phyloP scores from a whole-genome alignment of 2,113 vertebrate species.

The Epinephelus cyanopodus region DNA sequence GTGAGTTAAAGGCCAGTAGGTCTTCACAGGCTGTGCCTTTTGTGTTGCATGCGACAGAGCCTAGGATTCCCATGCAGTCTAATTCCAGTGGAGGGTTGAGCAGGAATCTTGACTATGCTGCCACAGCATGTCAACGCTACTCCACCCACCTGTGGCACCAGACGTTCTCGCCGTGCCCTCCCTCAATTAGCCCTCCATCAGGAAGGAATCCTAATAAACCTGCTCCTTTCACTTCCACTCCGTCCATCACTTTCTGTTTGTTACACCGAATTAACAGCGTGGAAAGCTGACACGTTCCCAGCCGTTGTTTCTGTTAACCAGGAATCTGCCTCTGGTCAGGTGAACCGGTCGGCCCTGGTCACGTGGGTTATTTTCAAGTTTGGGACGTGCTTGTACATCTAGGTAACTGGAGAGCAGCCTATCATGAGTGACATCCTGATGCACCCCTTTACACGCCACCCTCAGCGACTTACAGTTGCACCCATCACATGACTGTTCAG shows the following conservation, averaged over 20 bases:
- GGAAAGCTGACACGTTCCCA: constrained; percentile 72
- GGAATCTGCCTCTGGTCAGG: constrained; percentile 77
- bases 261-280: constrained; percentile 56
- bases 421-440: constrained; percentile 16
- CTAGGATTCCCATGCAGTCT: constrained; percentile 53
- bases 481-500: constrained; percentile 55
- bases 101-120: constrained; percentile 73
- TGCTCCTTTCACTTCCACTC: constrained; percentile 73
- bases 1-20: neutral
- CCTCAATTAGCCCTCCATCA: constrained; percentile 79
- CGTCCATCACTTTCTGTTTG: constrained; percentile 70
- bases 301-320: constrained; percentile 88
- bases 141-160: constrained; percentile 76
- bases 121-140: constrained; percentile 61
- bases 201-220: constrained; percentile 81
- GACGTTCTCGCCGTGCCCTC: constrained; percentile 51
- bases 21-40: constrained; percentile 10
- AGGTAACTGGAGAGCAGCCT: constrained; percentile 75
- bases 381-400: constrained; percentile 38
- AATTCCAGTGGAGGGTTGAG: constrained; percentile 56
- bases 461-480: constrained; percentile 11
- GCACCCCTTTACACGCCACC: neutral
- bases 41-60: constrained; percentile 23
- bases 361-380: constrained; percentile 50
- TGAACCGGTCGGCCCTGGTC: constrained; percentile 54